Base-by-base conservation (phyloP, 2,888 invertebrate genomes). In the Cybosia mesomella region DNA sequence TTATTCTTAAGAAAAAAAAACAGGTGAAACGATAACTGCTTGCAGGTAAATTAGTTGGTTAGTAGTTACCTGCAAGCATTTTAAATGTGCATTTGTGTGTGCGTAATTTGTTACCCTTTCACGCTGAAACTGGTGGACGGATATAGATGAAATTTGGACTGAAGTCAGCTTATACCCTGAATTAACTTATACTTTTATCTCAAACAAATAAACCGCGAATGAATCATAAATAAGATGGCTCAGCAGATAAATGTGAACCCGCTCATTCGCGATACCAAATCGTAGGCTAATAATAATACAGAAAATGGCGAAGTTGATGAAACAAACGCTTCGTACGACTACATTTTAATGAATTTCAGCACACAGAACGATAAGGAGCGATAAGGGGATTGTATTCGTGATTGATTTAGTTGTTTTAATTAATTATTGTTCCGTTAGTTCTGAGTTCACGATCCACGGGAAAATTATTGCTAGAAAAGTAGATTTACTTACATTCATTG, bases 331-430 rank as follows among this genome's bases (percentile, higher is more conserved):
- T 64, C 58, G 69, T 73, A 79, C 81, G 67, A 61, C 72, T 71
- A 74, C 72, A 75, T 83, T 49, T 80, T 87, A 87, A 86, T 86
- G 87, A 85, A 84, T 85, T 85, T 74, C 64, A 72, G 66, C 59
- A 32, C 69, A 69, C 66, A 71, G 22, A 67, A 58, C 70, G 70
- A 70, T 70, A 70, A 70, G 58, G 10, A 70, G 70, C 81, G 79
- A 79, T 79, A 79, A 74, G 70, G 68, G 65, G 70, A 53, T 43
- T 71, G 43, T 58, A 64, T 68, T 43, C 64, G 73, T 67, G 74
- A 79, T 79, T 75, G 79, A 78, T 77, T 79, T 70, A 74, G 55
- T 63, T 66, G 65, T 66, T 69, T 65, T 65, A 68, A 64, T 68
- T 61, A 65, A 63, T 69, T 66, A 66, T 54, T 66, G 66, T 69